Percentiles rank a stretch among this genome's conserved stretches.
These are phyloP conservation scores for Monoplex corrugatus DNA, from an alignment of 2,888 invertebrate genomes.

Conservation along the genomic window DNA sequence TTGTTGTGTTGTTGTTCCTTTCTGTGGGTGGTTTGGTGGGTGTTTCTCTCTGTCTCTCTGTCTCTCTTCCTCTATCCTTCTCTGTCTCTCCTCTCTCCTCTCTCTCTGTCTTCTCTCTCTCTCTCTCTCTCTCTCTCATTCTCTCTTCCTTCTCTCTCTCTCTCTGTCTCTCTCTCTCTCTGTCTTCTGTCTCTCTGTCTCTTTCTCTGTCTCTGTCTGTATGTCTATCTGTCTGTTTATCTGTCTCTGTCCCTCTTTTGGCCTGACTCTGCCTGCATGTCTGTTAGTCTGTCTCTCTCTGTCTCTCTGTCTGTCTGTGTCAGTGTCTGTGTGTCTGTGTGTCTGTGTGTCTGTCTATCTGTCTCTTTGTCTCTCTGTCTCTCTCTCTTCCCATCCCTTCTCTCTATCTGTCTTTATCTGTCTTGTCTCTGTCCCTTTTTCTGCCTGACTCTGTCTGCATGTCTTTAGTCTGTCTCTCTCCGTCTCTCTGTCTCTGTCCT, in stretches of 20 bases:
- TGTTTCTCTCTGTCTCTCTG: no score
- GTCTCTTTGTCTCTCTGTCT: constrained; percentile 15
- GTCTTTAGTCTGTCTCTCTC: constrained; percentile 23
- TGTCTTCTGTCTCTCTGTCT: constrained; percentile 21
- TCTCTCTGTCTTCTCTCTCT: background rate
- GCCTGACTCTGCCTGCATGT: background rate
- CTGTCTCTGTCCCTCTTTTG: constrained; percentile 5
- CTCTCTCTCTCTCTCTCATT: background rate
- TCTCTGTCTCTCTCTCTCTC: constrained; percentile 31
- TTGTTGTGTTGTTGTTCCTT: background rate
- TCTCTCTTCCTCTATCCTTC: no score
- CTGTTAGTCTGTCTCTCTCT: background rate
- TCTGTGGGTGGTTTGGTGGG: background rate
- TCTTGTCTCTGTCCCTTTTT: constrained; percentile 25
- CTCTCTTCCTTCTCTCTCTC: background rate
- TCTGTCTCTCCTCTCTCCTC: no score
- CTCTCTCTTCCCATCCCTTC: constrained; percentile 25
- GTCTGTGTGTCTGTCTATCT: background rate
- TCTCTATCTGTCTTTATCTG: constrained; percentile 20
- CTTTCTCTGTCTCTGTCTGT: constrained; percentile 26
- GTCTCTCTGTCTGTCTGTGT: background rate
- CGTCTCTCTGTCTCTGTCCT: background rate
- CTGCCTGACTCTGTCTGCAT: no score
- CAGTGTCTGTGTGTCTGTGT: background rate
- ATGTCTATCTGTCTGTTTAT: constrained; percentile 4